A percentile compares a stretch with the other conserved stretches of the same genome.
phyloP scores from a whole-genome alignment of 2,113 vertebrate species.

The Ammodytes marinus region DNA sequence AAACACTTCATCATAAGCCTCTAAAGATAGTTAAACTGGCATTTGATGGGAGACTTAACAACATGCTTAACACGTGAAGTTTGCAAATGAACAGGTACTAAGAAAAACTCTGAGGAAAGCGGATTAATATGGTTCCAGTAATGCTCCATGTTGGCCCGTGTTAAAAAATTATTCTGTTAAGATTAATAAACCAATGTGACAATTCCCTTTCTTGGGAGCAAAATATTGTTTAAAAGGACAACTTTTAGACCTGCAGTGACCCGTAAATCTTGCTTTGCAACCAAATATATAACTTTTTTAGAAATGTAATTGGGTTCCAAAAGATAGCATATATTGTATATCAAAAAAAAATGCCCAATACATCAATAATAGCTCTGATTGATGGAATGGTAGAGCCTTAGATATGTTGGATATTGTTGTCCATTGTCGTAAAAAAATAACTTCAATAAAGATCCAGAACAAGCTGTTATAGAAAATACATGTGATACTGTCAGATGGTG shows the following conservation, averaged over 20 bases:
- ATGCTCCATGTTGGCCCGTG: conserved; percentile 1
- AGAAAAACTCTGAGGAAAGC: conserved; percentile 1
- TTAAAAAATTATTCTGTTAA: background rate
- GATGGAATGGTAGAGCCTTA: background rate
- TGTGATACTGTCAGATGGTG: background rate
- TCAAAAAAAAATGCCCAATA: background rate
- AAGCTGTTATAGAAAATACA: conserved; percentile 1
- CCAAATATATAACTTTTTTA: conserved; percentile 22
- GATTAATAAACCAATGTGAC: background rate
- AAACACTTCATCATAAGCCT: conserved; percentile 46
- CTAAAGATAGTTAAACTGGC: conserved; percentile 47
- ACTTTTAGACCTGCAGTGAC: conserved; percentile 28
- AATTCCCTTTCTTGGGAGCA: background rate
- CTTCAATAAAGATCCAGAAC: conserved; percentile 1
- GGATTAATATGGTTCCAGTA: conserved; percentile 1
- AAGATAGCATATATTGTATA: background rate
- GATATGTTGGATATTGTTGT: background rate
- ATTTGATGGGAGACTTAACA: conserved; percentile 47
- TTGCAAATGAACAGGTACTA: conserved; percentile 1
- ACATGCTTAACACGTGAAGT: conserved; percentile 22
- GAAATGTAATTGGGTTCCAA: background rate
- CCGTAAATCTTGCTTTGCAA: conserved; percentile 26
- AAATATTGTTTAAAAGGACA: conserved; percentile 9
- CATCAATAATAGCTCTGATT: background rate
- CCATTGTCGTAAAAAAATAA: background rate